These are phyloP conservation scores for Linurgus olivaceus DNA, from an alignment of 2,797 vertebrate species.

Conservation along the genomic window DNA sequence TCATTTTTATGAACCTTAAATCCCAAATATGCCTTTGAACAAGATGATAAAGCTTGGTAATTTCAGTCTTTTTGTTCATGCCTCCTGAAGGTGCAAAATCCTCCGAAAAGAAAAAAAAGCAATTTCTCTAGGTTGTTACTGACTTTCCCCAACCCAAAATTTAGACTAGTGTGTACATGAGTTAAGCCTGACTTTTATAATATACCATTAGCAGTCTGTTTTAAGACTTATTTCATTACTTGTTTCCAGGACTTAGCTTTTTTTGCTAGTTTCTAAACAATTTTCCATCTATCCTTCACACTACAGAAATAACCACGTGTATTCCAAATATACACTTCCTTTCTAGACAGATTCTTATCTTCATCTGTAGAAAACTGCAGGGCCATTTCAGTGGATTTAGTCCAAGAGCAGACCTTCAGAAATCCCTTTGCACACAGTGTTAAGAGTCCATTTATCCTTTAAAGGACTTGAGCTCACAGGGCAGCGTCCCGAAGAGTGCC, in stretches of 20 bases:
- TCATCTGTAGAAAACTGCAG: neutral
- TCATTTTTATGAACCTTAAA: neutral
- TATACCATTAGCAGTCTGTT: neutral
- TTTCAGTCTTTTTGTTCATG: neutral
- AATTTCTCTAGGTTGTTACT: neutral
- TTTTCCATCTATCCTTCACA: neutral
- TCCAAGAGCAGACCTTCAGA: neutral
- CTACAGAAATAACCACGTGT: fast-evolving
- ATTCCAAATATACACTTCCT: neutral
- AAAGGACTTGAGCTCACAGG: neutral
- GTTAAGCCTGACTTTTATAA: neutral
- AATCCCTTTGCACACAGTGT: neutral
- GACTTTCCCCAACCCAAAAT: neutral
- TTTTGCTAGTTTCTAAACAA: neutral
- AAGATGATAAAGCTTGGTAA: neutral
- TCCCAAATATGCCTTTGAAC: neutral
- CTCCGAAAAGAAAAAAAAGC: neutral
- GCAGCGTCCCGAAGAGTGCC: neutral
- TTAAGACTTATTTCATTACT: neutral
- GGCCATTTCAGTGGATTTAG: neutral
- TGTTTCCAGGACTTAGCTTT: neutral
- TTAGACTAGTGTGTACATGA: neutral
- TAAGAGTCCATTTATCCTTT: neutral
- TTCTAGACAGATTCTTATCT: neutral
- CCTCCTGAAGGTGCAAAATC: neutral